phyloP scores from a whole-genome alignment of 2,888 invertebrate species.

The Mechanitis mazaeus region DNA sequence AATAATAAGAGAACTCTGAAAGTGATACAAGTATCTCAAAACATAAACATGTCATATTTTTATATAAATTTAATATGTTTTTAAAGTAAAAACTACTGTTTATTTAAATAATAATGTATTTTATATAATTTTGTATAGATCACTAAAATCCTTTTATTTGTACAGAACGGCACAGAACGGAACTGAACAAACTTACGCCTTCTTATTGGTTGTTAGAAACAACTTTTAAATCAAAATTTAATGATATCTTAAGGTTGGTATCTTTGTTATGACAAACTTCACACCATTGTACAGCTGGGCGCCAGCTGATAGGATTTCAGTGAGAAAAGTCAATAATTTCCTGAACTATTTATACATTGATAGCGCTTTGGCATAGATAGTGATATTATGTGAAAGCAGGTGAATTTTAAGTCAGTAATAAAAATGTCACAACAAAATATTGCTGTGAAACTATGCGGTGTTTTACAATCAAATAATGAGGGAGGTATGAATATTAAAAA shows the following conservation, averaged over 20 bases:
- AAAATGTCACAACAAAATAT: slow-evolving; percentile 72
- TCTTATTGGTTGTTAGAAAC: slow-evolving; percentile 47
- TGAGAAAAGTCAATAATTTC: slow-evolving; percentile 63
- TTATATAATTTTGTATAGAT: too few relatives aligned
- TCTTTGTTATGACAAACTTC: slow-evolving; percentile 46
- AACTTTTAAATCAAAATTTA: slow-evolving; percentile 34
- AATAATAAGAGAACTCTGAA: too few relatives aligned
- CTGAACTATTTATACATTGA: slow-evolving; percentile 43
- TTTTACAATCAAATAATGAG: slow-evolving; percentile 67
- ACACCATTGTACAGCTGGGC: slow-evolving; percentile 63
- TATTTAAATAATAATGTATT: too few relatives aligned
- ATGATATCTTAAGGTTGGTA: slow-evolving; percentile 44
- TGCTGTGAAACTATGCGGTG: slow-evolving; percentile 76
- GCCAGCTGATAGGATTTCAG: slow-evolving; percentile 72
- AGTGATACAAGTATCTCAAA: too few relatives aligned
- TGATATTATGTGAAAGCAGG: slow-evolving; percentile 39
- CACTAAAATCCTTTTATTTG: not conserved
- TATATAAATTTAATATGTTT: too few relatives aligned
- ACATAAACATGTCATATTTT: too few relatives aligned
- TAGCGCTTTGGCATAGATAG: slow-evolving; percentile 42
- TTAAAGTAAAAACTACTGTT: too few relatives aligned
- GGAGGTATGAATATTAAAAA: slow-evolving; percentile 53
- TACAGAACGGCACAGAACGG: not conserved
- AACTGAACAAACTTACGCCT: slow-evolving; percentile 11
- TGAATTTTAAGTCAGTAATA: slow-evolving; percentile 32